A percentile compares a stretch with the other conserved stretches of the same genome.
These are phyloP conservation scores for Centrocercus urophasianus DNA, from an alignment of 2,113 vertebrate genomes.

Conservation along the genomic window DNA sequence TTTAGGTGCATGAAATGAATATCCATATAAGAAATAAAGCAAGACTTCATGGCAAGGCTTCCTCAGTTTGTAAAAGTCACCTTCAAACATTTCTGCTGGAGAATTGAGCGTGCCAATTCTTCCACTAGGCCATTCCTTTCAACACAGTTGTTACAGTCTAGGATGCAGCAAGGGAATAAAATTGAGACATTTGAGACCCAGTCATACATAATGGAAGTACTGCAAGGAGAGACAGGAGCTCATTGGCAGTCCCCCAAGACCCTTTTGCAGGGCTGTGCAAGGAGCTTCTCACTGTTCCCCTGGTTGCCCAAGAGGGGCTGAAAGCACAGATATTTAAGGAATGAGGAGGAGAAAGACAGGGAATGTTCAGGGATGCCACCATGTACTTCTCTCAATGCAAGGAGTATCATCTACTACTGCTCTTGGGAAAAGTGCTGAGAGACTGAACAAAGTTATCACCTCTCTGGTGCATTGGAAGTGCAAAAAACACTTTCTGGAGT, in stretches of 20 bases:
- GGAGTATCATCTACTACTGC: neutral
- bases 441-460: neutral
- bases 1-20: neutral
- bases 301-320: neutral
- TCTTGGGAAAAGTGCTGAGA: neutral
- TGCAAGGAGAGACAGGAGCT: neutral
- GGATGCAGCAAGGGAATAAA: neutral
- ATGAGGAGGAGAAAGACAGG: neutral
- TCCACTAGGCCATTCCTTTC: neutral
- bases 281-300: fast-evolving
- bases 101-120: neutral
- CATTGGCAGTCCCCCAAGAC: neutral
- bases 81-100: neutral
- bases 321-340: neutral
- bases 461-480: neutral
- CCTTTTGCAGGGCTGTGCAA: neutral
- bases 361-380: neutral
- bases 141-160: neutral
- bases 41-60: neutral
- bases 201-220: neutral
- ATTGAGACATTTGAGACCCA: neutral
- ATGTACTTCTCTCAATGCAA: neutral
- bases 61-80: neutral
- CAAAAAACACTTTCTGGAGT: neutral
- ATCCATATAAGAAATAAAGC: neutral